These are phyloP conservation scores for Cyanistes caeruleus DNA, from an alignment of 2,113 vertebrate genomes.

Conservation along the genomic window DNA sequence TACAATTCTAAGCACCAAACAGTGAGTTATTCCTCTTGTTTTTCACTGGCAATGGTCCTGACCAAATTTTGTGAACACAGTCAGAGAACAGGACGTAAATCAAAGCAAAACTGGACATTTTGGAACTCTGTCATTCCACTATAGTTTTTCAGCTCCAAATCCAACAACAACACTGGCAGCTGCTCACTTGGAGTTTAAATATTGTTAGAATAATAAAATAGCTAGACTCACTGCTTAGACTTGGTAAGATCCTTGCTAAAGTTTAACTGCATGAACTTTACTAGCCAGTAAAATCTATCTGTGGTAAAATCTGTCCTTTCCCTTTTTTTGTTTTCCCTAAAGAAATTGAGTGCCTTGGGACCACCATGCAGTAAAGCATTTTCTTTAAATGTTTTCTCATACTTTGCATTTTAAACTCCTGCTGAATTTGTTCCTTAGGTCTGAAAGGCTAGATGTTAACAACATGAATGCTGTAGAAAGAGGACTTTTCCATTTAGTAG, in stretches of 20 bases:
- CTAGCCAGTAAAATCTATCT: background rate
- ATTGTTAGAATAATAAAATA: background rate
- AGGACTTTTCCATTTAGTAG: background rate
- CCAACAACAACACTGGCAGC: accelerated
- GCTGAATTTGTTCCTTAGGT: background rate
- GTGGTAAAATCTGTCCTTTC: background rate
- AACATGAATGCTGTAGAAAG: background rate
- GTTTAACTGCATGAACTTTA: background rate
- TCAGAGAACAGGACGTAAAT: background rate
- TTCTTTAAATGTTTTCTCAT: background rate
- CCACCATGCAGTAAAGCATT: background rate
- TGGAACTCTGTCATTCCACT: background rate
- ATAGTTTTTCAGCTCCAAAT: background rate
- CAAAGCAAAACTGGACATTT: background rate
- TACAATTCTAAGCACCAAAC: background rate
- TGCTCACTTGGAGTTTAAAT: background rate
- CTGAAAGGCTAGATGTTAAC: background rate
- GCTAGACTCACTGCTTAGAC: background rate
- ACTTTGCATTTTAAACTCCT: background rate
- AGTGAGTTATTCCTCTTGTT: background rate
- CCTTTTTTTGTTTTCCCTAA: accelerated
- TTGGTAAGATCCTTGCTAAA: background rate
- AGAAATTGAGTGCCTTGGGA: background rate
- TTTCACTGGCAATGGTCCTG: background rate
- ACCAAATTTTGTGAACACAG: background rate